A percentile compares a stretch with the other conserved stretches of the same genome.
Evolutionary conservation across 2,113 vertebrate species (phyloP).

Genomic region (Rhinolophus ferrumequinum): DNA sequence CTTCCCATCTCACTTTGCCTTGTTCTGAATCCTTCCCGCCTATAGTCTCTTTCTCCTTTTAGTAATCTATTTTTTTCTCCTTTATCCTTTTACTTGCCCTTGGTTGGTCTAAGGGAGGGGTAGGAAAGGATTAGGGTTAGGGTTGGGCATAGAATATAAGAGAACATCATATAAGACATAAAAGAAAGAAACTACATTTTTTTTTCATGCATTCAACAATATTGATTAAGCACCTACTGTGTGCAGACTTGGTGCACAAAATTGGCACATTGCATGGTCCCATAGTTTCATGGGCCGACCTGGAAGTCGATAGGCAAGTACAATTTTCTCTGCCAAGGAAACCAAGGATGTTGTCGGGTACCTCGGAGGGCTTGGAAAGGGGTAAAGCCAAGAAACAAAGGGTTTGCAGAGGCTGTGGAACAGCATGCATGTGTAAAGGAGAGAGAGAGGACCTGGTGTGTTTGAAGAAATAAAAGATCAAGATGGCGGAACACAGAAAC

Average conservation of each 20-base stretch:
- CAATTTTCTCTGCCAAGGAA: not conserved
- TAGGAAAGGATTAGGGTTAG: not conserved
- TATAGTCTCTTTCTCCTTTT: not conserved
- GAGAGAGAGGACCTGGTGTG: not conserved
- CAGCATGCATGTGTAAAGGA: not conserved
- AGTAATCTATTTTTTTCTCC: not conserved
- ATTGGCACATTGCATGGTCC: rapidly evolving
- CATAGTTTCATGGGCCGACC: not conserved
- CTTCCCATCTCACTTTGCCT: not conserved
- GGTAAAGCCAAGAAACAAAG: not conserved
- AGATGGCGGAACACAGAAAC: not conserved
- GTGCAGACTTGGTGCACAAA: not conserved
- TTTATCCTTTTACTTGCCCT: not conserved
- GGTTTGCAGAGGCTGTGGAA: not conserved
- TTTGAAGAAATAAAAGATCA: not conserved
- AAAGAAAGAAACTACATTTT: not conserved
- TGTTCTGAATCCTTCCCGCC: not conserved
- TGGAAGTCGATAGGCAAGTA: not conserved
- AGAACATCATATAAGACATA: not conserved
- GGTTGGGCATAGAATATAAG: not conserved
- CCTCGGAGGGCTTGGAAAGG: not conserved
- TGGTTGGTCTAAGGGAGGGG: not conserved
- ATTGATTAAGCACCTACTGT: not conserved
- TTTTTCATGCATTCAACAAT: not conserved
- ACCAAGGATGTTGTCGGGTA: not conserved